Base-by-base conservation (phyloP, 2,113 vertebrate species). In the Clarias magur region DNA sequence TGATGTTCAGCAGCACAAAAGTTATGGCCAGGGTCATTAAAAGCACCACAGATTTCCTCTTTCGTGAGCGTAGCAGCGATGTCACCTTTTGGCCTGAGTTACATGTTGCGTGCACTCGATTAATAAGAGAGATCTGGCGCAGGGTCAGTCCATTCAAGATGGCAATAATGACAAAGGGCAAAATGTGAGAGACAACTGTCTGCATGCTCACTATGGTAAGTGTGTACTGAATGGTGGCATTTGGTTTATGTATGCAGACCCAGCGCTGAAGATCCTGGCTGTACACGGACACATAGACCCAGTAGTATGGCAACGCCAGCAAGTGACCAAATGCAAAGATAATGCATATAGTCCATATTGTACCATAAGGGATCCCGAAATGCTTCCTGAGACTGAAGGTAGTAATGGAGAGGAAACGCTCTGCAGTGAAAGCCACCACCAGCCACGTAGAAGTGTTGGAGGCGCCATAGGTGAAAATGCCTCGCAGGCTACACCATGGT, bases 161-260 rank as follows among this genome's bases (percentile, higher is more conserved):
- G 68, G 93, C 88, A 34, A 95, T 93, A 70, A 93, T 90, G 53
- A 93, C 42, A 73, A 92, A 93, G n/a, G 94, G 93, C 42, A 94
- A 48, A 72, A 94, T 88, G 80, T 93, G 92, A 38, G 92, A 80
- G 25, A 94, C 85, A 38, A 90, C 62, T 0, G 92, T 91, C 89
- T 94, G 93, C 86, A 92, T 87, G 93, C 94, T 93, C 82, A 94
- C 91, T 85, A 94, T 82, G 2, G 88, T 16, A 56, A 94, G 93
- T 59, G 92, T 89, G 42, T 92, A 93, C 11, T 48, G 48, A 75
- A 16, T 79, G 0, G 90, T 59, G 15, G 87, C 87, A 21, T 92
- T 72, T 17, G 57, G 82, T 3, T 92, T 92, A 82, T 94, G 93
- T 11, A 94, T 67, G 13, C 93, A 94, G 42, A 42, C 56, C 72